phyloP scores from a whole-genome alignment of 2,888 invertebrate genomes.

The Ptycholaimellus sp. region DNA sequence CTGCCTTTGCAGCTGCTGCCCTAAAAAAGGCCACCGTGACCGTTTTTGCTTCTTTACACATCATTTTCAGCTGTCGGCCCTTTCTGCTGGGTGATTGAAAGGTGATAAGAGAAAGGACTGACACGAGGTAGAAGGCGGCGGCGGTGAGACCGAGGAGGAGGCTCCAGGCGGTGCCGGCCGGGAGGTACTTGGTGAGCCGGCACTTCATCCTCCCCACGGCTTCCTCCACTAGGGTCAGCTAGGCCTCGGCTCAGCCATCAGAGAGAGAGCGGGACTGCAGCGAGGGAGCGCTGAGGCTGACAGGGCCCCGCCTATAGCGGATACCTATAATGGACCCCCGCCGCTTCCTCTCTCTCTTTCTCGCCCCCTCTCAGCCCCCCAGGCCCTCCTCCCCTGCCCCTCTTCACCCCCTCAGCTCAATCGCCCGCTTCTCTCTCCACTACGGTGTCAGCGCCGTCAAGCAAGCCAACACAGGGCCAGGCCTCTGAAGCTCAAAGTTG shows the following conservation, averaged over 20 bases:
- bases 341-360: slow-evolving; percentile 1
- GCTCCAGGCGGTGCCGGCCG: slow-evolving; percentile 93
- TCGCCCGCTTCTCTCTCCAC: background rate
- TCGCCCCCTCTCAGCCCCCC: background rate
- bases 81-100: background rate
- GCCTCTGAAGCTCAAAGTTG: too few relatives aligned
- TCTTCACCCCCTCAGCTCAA: background rate
- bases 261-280: background rate
- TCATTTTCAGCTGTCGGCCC: background rate
- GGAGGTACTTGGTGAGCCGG: slow-evolving; percentile 81
- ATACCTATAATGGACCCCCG: background rate
- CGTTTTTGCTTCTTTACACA: slow-evolving; percentile 1
- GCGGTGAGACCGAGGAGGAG: slow-evolving; percentile 72
- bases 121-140: slow-evolving; percentile 90
- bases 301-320: too few relatives aligned
- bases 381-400: background rate
- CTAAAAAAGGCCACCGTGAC: slow-evolving; percentile 15
- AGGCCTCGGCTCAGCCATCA: background rate
- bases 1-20: slow-evolving; percentile 11
- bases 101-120: slow-evolving; percentile 35
- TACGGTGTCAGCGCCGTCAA: too few relatives aligned
- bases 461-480: too few relatives aligned
- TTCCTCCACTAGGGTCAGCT: background rate
- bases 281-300: background rate
- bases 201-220: slow-evolving; percentile 40